These are phyloP conservation scores for Nephrotoma guestfalica DNA, from an alignment of 2,888 invertebrate species.

Conservation along the genomic window DNA sequence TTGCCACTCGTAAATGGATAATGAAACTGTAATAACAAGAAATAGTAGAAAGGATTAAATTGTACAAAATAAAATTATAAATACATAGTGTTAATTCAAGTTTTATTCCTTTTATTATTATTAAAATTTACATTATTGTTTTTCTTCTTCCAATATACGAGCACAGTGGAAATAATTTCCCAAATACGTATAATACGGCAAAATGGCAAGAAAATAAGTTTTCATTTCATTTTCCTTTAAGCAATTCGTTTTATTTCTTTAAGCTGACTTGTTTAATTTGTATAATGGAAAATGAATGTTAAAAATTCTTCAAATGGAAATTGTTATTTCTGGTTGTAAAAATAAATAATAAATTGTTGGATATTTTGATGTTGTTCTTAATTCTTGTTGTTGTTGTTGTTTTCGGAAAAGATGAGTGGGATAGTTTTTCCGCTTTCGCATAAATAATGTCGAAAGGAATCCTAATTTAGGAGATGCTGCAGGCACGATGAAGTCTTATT, in stretches of 20 bases:
- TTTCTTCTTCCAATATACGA: background rate
- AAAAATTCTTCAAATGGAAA: background rate
- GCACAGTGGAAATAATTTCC: no score
- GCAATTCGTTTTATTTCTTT: background rate
- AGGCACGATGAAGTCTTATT: no score
- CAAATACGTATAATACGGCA: background rate
- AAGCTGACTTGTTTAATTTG: background rate
- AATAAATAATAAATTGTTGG: background rate
- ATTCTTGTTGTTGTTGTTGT: background rate
- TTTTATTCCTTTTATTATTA: background rate
- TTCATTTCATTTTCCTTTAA: background rate
- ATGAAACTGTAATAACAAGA: background rate
- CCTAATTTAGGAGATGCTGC: no score
- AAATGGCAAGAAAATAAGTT: background rate
- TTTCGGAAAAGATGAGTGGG: background rate
- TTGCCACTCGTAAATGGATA: background rate
- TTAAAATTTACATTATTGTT: background rate
- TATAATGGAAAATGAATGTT: background rate
- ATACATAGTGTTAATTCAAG: background rate
- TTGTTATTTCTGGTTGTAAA: background rate
- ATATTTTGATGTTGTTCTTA: background rate
- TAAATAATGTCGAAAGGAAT: no score
- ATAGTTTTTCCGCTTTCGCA: background rate
- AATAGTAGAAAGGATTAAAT: background rate
- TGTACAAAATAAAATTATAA: background rate